Percentiles rank a stretch among this genome's conserved stretches.
Conservation (phyloP, 2,113 vertebrate genomes). For the Boulengeromyrus knoepffleri region DNA sequence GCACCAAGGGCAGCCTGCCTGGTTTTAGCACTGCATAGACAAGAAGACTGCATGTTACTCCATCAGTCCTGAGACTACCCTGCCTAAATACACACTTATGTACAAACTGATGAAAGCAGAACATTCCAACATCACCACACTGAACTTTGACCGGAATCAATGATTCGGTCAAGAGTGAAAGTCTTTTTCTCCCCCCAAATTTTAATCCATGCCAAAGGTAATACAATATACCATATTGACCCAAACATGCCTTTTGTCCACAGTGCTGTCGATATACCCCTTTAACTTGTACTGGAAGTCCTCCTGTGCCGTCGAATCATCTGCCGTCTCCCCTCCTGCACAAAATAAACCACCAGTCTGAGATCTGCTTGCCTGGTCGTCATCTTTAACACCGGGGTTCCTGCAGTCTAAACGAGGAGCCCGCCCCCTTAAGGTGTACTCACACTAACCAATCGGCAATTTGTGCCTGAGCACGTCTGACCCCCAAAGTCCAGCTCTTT, state of each 20-base stretch:
- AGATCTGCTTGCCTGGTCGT: neutral
- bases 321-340: constrained; percentile 76
- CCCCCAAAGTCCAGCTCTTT: neutral
- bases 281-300: constrained; percentile 93
- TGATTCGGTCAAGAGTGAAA: neutral
- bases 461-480: too few relatives aligned
- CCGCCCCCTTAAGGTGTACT: neutral
- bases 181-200: neutral
- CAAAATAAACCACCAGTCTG: neutral
- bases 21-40: constrained; percentile 75
- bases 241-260: constrained; percentile 83
- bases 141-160: neutral
- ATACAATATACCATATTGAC: neutral
- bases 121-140: neutral
- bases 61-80: neutral
- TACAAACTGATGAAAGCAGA: neutral
- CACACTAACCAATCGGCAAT: neutral
- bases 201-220: neutral
- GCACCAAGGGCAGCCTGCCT: constrained; percentile 87
- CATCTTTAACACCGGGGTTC: neutral
- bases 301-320: constrained; percentile 80
- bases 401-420: neutral
- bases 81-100: neutral
- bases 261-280: constrained; percentile 86
- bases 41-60: neutral